These are phyloP conservation scores for Conus canariensis DNA, from an alignment of 2,888 invertebrate species.

Conservation along the genomic window DNA sequence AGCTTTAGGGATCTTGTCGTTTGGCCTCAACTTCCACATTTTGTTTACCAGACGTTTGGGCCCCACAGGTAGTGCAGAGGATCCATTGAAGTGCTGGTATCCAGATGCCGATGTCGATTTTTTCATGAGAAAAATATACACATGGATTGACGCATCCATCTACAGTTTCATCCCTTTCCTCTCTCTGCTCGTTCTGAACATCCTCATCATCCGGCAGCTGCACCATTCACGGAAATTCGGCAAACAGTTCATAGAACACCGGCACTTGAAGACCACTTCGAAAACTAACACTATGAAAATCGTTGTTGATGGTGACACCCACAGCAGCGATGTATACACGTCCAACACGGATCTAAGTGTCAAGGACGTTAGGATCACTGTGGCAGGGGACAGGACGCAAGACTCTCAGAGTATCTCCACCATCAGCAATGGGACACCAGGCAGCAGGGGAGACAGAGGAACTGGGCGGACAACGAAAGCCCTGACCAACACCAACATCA, in stretches of 20 bases:
- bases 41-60: constrained; percentile 45
- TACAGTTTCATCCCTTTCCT: constrained; percentile 52
- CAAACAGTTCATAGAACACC: constrained; percentile 28
- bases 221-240: constrained; percentile 35
- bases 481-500: constrained; percentile 38
- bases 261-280: neutral
- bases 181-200: constrained; percentile 46
- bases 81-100: constrained; percentile 22
- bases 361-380: neutral
- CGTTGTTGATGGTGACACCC: neutral
- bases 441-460: neutral
- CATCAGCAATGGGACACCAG: neutral
- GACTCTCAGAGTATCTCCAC: neutral
- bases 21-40: constrained; percentile 46
- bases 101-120: constrained; percentile 33
- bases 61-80: neutral
- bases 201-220: constrained; percentile 46
- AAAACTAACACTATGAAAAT: neutral
- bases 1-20: constrained; percentile 24
- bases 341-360: neutral
- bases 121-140: constrained; percentile 46
- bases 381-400: neutral
- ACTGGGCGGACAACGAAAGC: neutral
- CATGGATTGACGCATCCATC: constrained; percentile 52
- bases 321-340: neutral